phyloP scores from a whole-genome alignment of 2,888 invertebrate genomes.

The Drosophila pegasa region DNA sequence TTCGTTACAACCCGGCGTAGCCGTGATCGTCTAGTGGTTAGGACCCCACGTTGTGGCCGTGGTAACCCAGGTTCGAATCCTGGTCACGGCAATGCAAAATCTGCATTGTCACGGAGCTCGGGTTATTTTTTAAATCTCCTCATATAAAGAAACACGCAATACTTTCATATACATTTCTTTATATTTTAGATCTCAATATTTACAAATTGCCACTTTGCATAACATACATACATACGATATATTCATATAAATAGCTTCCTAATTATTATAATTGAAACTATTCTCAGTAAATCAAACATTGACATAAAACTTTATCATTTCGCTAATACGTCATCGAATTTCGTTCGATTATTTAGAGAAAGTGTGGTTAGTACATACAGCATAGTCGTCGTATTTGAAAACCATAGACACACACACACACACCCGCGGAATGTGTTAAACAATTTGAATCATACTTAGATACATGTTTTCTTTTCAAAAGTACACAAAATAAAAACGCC shows the following conservation, averaged over 20 bases:
- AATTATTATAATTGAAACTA: slow-evolving; percentile 71
- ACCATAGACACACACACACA: slow-evolving; percentile 36
- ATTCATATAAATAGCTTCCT: slow-evolving; percentile 64
- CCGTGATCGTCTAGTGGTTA: slow-evolving; percentile 75
- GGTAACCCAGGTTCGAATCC: slow-evolving; percentile 71
- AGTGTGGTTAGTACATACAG: slow-evolving; percentile 23
- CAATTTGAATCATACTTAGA: slow-evolving; percentile 27
- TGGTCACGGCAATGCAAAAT: slow-evolving; percentile 66
- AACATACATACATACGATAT: slow-evolving; percentile 56
- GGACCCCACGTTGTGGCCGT: slow-evolving; percentile 73
- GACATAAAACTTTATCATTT: slow-evolving; percentile 65
- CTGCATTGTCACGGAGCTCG: slow-evolving; percentile 60
- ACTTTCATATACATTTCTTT: slow-evolving; percentile 36
- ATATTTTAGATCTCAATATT: slow-evolving; percentile 70
- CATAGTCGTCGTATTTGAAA: slow-evolving; percentile 14
- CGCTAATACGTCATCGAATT: slow-evolving; percentile 33
- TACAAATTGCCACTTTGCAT: slow-evolving; percentile 65
- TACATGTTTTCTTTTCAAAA: slow-evolving; percentile 26
- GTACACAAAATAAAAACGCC: slow-evolving; percentile 47
- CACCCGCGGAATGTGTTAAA: slow-evolving; percentile 57
- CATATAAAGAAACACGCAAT: background rate
- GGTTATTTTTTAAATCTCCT: slow-evolving; percentile 15
- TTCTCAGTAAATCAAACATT: slow-evolving; percentile 56
- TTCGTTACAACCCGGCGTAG: slow-evolving; percentile 25
- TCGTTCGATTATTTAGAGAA: slow-evolving; percentile 26